Base-by-base conservation (phyloP, 1,140 invertebrate genomes). In the Stegodyphus dumicola region DNA sequence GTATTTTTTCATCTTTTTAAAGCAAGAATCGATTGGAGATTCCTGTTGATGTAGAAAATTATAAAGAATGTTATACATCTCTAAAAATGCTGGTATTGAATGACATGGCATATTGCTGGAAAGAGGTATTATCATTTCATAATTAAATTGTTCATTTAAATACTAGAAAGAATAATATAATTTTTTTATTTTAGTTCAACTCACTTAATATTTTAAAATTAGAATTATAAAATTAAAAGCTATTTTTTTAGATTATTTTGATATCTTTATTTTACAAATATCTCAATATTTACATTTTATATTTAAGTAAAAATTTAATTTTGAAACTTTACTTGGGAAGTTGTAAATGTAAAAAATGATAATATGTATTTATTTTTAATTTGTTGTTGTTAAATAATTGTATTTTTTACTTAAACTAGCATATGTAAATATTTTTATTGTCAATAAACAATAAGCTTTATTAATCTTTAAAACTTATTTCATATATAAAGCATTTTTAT, bases 61-160 rank as follows among this genome's bases (percentile, higher is more conserved):
- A 93, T 18, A 53, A 74, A 10, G 77, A 86, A 67, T 91, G 92
- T 83, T 96, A 96, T 90, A 79, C 88, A 49, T 92, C 91, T 67
- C 89, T 96, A 10, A 93, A 93, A 87, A 93, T 93, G 87, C 90
- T 96, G 7, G 93, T 94, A 81, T 91, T 96, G 74, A 93, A 94
- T 48, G 93, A 92, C 88, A 94, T 95, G 90, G 92, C 93, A 71
- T 94, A 94, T 66, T 92, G 93, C 67, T 97, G 96, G 96, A 88
- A 91, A 48, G 92, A 96, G 88, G 90, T 91, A 88, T 53, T 9
- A 7, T 77, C 33, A 1, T 33, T 53, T 10, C 73, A 7, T 88
- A 52, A 88, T 7, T 74, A 90, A 90, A 2, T 10, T 11, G n/a
- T 69, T 6, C 5, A 65, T 13, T 13, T 65, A 4, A 6, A 65